Evolutionary conservation across 2,888 invertebrate genomes (phyloP), one percentile per base, ranked within the genome.

Genomic region (Hydropsyche betteni): DNA sequence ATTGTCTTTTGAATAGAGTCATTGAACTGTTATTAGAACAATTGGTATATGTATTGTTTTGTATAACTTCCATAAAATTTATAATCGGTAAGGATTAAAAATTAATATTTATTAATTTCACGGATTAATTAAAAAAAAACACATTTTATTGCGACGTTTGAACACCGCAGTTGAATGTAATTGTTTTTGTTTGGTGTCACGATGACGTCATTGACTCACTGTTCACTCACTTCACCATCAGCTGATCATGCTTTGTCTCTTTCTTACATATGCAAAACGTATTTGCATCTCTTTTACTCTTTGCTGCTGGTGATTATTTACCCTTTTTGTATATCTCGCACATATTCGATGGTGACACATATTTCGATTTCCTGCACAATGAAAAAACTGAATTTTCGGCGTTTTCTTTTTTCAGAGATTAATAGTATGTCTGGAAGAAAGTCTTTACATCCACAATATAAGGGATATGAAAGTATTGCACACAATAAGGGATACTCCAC

Each of bases 381-480:
- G 2, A 24, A 2, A 24, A 24, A 24, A 24, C 24, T 24, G 1
- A 44, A 44, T 44, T 44, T 44, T 44, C 10, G 10, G 44, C 3
- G 6, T 10, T 8, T 44, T 44, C 44, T 44, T 44, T 44, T 44
- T 44, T 44, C 10, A 95, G 94, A 90, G 99, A 83, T 89, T 99
- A 84, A 93, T 99, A 80, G 99, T 99, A 80, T 98, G 98, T 85
- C 88, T 99, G 82, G 98, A 99, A 86, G 99, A 99, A 85, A 96
- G 96, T 81, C 90, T 99, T 80, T 98, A 98, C 86, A 97, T 99
- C 84, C 99, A 99, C 89, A 98, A 98, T 87, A 98, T 99, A 82
- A 92, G 94, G 81, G 97, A 98, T 85, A 98, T 98, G 98, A 97
- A 96, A 88, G 95, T 98, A 80, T 89, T 99, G 83, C 99, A 99